phyloP scores from a whole-genome alignment of 30 jellyfish, hydroid and myxozoan genomes.

The Aurelia sp. region DNA sequence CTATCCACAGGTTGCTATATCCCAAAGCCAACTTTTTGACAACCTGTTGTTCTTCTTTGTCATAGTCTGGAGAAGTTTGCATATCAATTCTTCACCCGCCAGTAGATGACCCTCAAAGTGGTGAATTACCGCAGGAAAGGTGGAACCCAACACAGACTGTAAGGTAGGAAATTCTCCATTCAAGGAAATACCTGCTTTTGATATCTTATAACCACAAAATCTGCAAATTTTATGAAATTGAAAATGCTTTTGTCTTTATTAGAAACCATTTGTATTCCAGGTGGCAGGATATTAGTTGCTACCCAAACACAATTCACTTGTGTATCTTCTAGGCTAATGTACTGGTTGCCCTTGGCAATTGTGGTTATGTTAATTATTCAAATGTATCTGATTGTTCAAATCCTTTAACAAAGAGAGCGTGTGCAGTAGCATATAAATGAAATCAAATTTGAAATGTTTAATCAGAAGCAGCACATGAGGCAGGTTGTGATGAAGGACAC shows the following conservation, averaged over 20 bases:
- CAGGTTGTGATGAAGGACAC: too few species aligned
- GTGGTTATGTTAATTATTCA: too few species aligned
- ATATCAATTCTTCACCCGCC: constrained; percentile 98
- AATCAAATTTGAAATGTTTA: too few species aligned
- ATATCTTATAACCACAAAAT: too few species aligned
- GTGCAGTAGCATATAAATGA: too few species aligned
- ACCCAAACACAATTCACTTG: background rate
- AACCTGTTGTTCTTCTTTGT: constrained; percentile 11
- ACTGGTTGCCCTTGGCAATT: too few species aligned
- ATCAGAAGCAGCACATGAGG: too few species aligned
- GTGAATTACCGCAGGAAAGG: constrained; percentile 96
- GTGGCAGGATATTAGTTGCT: background rate
- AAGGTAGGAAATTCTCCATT: constrained; percentile 48
- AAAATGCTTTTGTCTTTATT: too few species aligned
- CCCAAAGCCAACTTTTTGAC: background rate
- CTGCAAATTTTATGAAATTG: too few species aligned
- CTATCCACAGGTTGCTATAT: background rate
- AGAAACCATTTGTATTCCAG: too few species aligned
- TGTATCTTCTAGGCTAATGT: background rate
- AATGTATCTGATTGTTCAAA: too few species aligned
- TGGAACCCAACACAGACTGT: constrained; percentile 98
- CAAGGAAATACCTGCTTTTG: background rate
- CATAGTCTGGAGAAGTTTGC: constrained; percentile 97
- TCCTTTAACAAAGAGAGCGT: too few species aligned
- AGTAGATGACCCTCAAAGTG: constrained; percentile 94